Percentiles rank a stretch among this genome's conserved stretches.
These are phyloP conservation scores for Sander vitreus DNA, from an alignment of 2,113 vertebrate genomes.

Conservation along the genomic window DNA sequence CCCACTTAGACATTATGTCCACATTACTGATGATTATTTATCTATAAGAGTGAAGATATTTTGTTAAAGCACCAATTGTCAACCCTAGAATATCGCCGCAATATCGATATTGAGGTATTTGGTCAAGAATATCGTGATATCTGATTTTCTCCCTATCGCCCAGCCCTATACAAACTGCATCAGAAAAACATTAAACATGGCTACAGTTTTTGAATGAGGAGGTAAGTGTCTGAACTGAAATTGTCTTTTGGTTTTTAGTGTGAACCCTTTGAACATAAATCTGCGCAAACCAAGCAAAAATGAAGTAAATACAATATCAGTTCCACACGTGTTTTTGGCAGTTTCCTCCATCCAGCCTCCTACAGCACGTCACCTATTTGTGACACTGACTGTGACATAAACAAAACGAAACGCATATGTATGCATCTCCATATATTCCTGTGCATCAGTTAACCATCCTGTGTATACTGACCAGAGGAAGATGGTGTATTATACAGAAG, in stretches of 20 bases:
- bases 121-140: too few species aligned
- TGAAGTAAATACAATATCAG: too few species aligned
- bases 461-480: neutral
- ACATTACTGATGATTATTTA: too few species aligned
- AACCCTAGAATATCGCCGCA: too few species aligned
- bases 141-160: too few species aligned
- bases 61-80: too few species aligned
- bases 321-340: neutral
- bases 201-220: neutral
- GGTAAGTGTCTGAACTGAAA: neutral
- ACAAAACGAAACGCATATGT: neutral
- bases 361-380: neutral
- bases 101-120: too few species aligned
- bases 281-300: too few species aligned
- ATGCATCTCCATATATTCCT: neutral
- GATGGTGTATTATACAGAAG: neutral
- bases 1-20: too few species aligned
- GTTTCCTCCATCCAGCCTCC: neutral
- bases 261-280: too few species aligned
- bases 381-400: neutral
- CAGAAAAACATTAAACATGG: constrained; percentile 15
- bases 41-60: too few species aligned
- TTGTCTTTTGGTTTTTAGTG: too few species aligned
- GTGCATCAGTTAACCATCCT: constrained; percentile 8
- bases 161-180: neutral